Conservation (phyloP, 1,140 invertebrate species). For the Drosophila jambulina region DNA sequence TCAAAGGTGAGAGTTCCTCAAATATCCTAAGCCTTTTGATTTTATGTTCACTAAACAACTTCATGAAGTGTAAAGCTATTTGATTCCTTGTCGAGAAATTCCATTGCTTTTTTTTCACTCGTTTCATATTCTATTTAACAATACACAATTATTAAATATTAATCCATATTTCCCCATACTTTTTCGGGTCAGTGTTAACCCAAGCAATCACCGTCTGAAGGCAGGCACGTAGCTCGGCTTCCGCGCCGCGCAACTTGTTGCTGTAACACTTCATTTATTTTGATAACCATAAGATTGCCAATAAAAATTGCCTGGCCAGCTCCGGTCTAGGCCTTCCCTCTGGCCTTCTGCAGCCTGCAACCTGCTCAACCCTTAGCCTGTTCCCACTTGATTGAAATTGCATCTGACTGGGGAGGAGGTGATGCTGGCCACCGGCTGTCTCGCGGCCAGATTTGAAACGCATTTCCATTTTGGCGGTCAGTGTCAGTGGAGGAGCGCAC, state of each 20-base stretch:
- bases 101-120: not conserved
- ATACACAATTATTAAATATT: not conserved
- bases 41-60: too few species aligned
- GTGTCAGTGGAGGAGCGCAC: slow-evolving; percentile 63
- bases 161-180: not conserved
- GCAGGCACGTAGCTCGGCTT: slow-evolving; percentile 70
- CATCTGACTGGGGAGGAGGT: slow-evolving; percentile 44
- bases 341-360: slow-evolving; percentile 5
- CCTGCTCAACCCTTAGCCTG: slow-evolving; percentile 73
- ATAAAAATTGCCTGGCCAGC: slow-evolving; percentile 57
- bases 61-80: too few species aligned
- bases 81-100: not conserved
- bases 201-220: slow-evolving; percentile 51
- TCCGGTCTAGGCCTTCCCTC: slow-evolving; percentile 2
- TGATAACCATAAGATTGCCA: slow-evolving; percentile 83
- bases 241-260: slow-evolving; percentile 72
- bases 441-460: slow-evolving; percentile 63
- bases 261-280: slow-evolving; percentile 83
- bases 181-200: slow-evolving; percentile 24
- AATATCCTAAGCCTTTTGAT: too few species aligned
- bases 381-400: slow-evolving; percentile 77
- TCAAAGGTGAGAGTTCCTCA: too few species aligned
- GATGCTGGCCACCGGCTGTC: slow-evolving; percentile 36
- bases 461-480: slow-evolving; percentile 76
- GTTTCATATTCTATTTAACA: not conserved